phyloP scores from a whole-genome alignment of 2,113 vertebrate genomes.

The Myiozetetes cayanensis region DNA sequence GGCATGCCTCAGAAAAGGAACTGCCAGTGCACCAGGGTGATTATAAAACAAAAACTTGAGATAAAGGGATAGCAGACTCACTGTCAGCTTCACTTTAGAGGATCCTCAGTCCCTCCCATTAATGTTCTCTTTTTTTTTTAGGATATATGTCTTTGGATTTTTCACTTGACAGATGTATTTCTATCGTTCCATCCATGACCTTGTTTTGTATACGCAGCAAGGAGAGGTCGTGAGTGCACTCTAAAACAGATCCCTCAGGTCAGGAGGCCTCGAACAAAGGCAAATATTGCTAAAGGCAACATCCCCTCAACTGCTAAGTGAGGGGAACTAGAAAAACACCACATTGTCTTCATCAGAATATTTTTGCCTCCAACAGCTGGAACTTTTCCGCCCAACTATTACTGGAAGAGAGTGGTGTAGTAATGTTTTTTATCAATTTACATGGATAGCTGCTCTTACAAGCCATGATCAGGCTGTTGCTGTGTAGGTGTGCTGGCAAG shows the following conservation, averaged over 20 bases:
- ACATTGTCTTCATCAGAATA: background rate
- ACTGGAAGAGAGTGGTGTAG: background rate
- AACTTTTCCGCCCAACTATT: conserved; percentile 12
- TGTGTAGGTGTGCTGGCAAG: background rate
- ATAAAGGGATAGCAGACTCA: background rate
- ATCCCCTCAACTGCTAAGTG: background rate
- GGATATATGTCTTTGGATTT: background rate
- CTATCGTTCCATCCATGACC: background rate
- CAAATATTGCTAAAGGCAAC: conserved; percentile 54
- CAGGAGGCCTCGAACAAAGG: conserved; percentile 26
- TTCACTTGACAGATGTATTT: background rate
- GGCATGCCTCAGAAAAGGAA: background rate
- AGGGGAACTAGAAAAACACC: conserved; percentile 25
- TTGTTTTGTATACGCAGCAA: background rate
- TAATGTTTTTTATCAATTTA: conserved; percentile 1
- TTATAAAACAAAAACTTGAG: background rate
- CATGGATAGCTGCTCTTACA: background rate
- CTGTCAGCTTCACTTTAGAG: background rate
- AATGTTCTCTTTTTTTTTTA: background rate
- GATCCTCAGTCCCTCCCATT: background rate
- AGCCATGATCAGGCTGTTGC: background rate
- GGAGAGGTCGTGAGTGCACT: background rate
- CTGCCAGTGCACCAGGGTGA: background rate
- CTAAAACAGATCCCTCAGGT: background rate
- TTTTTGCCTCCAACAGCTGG: conserved; percentile 5